These are phyloP conservation scores for Fulmarus glacialis DNA, from an alignment of 2,113 vertebrate genomes.

Conservation along the genomic window DNA sequence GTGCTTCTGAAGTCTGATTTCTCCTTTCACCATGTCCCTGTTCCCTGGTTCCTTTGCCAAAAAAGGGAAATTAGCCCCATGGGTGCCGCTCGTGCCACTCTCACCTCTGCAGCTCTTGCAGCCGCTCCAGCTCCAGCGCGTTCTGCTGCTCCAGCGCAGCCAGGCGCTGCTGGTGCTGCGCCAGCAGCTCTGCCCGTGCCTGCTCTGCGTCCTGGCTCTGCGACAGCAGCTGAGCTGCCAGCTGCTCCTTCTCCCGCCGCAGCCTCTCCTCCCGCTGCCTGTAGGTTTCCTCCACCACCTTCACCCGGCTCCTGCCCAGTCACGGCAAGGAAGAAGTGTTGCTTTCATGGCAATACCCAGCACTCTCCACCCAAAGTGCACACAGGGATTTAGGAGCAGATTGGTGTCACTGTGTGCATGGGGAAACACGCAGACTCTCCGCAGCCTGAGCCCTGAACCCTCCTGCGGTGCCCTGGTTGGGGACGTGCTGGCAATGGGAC, in stretches of 20 bases:
- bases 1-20: neutral
- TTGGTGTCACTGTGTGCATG: fast-evolving
- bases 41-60: neutral
- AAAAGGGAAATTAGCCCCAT: too few relatives aligned
- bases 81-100: fast-evolving
- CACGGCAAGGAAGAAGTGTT: neutral
- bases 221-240: slow-evolving; percentile 66
- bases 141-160: slow-evolving; percentile 76
- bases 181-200: slow-evolving; percentile 76
- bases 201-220: slow-evolving; percentile 67
- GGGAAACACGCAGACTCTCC: neutral
- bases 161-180: slow-evolving; percentile 83
- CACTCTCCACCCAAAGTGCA: neutral
- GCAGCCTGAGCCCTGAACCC: neutral
- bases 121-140: slow-evolving; percentile 81
- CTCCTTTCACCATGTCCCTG: neutral
- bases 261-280: slow-evolving; percentile 75
- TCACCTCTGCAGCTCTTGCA: slow-evolving; percentile 88
- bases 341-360: neutral
- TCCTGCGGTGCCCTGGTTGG: neutral
- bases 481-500: neutral
- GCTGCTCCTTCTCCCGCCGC: slow-evolving; percentile 78
- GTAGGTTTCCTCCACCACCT: slow-evolving; percentile 80
- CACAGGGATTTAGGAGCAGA: neutral
- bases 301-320: slow-evolving; percentile 73